Evolutionary conservation across 2,888 invertebrate species (phyloP), one percentile per base, ranked within the genome.

Genomic region (Aphidoletes aphidimyza): DNA sequence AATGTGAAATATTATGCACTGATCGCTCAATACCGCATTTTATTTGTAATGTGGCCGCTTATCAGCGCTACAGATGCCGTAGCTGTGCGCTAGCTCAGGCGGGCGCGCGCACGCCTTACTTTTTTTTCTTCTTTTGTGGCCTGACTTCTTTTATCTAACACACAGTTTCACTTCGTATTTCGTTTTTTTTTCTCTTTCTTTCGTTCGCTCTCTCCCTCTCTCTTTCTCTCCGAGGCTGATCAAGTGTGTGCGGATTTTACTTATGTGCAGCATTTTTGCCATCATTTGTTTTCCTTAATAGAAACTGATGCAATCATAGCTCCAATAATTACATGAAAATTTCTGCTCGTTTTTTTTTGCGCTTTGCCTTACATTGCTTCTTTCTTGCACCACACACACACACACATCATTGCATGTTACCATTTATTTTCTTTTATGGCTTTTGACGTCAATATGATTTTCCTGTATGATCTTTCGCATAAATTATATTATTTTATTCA

Each of bases 191-290:
- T 69, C 69, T 17, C 2, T 30, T 0, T 14, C 30, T 0, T 14
- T 26, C 30, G 54, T 2, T n/a, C 47, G 19, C 47, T 3, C 6
- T 11, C 47, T 9, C 47, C 17, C 47, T 9, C 47, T 2, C 54
- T 5, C 54, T 2, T n/a, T n/a, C n/a, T n/a, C n/a, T n/a, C n/a
- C n/a, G n/a, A n/a, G n/a, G n/a, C n/a, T n/a, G n/a, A n/a, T n/a
- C n/a, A n/a, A n/a, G n/a, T n/a, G n/a, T n/a, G n/a, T 8, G 26
- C 26, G 26, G 2, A 26, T 26, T 69, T 69, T 11, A 30, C 69
- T 69, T 69, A 69, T 69, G 69, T 69, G 69, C 69, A 69, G n/a
- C 69, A 69, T 69, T 69, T 69, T 26, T 69, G 34, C 69, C 69
- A 69, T 69, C 69, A 69, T 69, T 69, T 69, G 69, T 69, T 69